phyloP scores from a whole-genome alignment of 2,113 vertebrate species.

The Pithys albifrons region DNA sequence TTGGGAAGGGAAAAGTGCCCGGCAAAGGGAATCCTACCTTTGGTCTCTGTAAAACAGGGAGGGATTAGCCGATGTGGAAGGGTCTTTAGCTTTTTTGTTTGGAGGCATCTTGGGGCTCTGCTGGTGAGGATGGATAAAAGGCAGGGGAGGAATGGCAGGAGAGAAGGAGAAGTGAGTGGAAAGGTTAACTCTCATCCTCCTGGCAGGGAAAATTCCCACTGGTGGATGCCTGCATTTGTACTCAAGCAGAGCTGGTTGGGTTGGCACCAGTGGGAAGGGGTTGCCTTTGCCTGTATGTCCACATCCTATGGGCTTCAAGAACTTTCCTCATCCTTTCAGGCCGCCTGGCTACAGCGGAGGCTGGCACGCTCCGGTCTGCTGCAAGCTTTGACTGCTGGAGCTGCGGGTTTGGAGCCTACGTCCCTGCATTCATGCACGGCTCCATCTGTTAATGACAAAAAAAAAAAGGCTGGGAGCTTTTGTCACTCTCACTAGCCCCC shows the following conservation, averaged over 20 bases:
- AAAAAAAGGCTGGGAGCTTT: conserved; percentile 45
- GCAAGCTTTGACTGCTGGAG: conserved; percentile 44
- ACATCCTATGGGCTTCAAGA: neutral
- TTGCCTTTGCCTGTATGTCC: neutral
- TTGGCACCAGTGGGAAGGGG: neutral
- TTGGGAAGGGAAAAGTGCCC: neutral
- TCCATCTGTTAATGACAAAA: conserved; percentile 62
- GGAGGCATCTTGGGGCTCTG: neutral
- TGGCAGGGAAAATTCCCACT: neutral
- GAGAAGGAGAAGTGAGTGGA: neutral
- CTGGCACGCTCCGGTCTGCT: conserved; percentile 12
- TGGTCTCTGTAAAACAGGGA: neutral
- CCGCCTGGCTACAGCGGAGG: neutral
- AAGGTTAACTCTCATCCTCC: neutral
- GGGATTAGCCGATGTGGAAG: neutral
- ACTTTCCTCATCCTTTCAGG: neutral
- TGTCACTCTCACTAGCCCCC: neutral
- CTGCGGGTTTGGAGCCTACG: conserved; percentile 46
- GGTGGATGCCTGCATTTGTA: neutral
- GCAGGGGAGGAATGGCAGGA: neutral
- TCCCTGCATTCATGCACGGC: conserved; percentile 41
- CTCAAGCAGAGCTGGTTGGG: neutral
- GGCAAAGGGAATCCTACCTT: neutral
- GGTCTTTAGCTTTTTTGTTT: too few relatives aligned
- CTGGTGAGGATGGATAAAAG: neutral